Evolutionary conservation across 2,113 vertebrate species (phyloP), one percentile per base, ranked within the genome.

Genomic region (Colius striatus): DNA sequence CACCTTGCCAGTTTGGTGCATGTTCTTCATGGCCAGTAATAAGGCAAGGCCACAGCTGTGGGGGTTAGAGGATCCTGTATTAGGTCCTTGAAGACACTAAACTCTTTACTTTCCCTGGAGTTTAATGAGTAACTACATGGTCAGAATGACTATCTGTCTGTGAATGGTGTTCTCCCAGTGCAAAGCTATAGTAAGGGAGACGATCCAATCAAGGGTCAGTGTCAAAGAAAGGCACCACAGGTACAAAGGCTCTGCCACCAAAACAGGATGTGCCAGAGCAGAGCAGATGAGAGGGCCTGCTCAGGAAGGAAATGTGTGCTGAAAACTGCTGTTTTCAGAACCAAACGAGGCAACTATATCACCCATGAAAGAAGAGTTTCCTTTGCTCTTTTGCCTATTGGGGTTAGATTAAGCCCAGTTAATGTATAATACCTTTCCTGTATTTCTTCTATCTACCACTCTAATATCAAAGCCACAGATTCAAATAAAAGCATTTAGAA

Each of bases 1-100:
- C 8, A 61, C 8, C 8, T 16, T 84, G 8, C 8, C 1, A 2
- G 9, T 66, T 67, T 2, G 6, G 5, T 16, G 1, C 60, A 36
- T 5, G 7, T 48, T 77, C 16, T 4, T 9, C 67, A 55, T 17
- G 32, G 14, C 25, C 13, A 3, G 20, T 48, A 77, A 55, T 9
- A 83, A 91, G 36, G 20, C 41, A 91, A 22, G 32, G 23, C 47
- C 66, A 16, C 22, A 34, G 27, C 7, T 83, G 8, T 32, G 4
- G 36, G 63, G 10, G 3, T 48, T 77, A 13, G 3, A 53, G 6
- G 16, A 23, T 43, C 22, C 58, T 5, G 0, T 54, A 19, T 81
- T 67, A 58, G 2, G n/a, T 61, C 21, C 30, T 10, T 32, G 65
- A 74, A 82, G 38, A 32, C 51, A 73, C 2, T 50, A 75, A 86